phyloP scores from a whole-genome alignment of 2,888 invertebrate genomes.

The Acanthosepion lycidas region DNA sequence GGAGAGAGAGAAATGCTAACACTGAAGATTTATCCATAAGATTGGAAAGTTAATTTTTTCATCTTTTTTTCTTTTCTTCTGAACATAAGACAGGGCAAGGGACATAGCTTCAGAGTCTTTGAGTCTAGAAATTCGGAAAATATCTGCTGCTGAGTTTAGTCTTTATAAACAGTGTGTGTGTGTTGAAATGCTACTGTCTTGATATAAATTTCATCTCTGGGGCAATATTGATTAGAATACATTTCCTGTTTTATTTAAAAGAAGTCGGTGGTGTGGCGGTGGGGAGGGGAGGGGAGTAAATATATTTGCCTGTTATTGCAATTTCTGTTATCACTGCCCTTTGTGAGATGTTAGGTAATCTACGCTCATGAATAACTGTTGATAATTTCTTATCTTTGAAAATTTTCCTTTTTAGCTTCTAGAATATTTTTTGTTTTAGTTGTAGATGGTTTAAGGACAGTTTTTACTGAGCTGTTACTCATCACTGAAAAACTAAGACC shows the following conservation, averaged over 20 bases:
- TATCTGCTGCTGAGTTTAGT: neutral
- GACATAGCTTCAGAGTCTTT: neutral
- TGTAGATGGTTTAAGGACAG: too few relatives aligned
- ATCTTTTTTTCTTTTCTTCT: neutral
- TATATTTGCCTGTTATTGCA: neutral
- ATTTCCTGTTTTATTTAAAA: neutral
- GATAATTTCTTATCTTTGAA: too few relatives aligned
- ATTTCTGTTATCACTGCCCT: neutral
- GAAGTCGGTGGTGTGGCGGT: fast-evolving
- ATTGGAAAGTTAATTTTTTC: neutral
- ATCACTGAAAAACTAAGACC: too few relatives aligned
- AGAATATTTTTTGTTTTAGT: too few relatives aligned
- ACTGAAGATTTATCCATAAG: neutral
- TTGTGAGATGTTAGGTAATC: too few relatives aligned
- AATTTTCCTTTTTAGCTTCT: too few relatives aligned
- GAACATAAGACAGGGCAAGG: neutral
- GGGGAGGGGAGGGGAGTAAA: neutral
- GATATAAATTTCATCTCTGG: neutral
- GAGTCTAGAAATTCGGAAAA: neutral
- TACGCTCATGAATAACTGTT: too few relatives aligned
- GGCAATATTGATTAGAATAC: neutral
- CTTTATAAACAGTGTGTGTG: neutral
- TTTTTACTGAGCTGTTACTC: too few relatives aligned
- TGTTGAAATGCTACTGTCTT: neutral
- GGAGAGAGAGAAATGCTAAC: neutral